Evolutionary conservation across 2,797 vertebrate species (phyloP).

Genomic region (Neosilurus hyrtlii): DNA sequence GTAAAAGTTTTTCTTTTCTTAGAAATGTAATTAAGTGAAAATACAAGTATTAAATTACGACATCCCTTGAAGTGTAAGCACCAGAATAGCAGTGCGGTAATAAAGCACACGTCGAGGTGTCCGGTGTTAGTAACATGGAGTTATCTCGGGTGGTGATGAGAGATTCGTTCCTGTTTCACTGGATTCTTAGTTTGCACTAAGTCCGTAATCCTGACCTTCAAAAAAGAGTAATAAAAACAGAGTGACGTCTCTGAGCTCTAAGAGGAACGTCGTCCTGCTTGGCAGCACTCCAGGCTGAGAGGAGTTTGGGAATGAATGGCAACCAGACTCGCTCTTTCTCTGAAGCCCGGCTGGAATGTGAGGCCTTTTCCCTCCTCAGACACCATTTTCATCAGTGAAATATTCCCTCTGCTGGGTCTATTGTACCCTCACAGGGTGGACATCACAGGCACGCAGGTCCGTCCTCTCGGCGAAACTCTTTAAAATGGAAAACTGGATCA

Average conservation of each 20-base stretch:
- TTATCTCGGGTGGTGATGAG: not conserved
- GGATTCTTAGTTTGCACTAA: not conserved
- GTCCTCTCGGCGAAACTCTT: slow-evolving; percentile 54
- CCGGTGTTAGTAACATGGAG: not conserved
- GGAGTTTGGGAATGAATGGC: slow-evolving; percentile 77
- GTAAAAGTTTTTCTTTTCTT: no score
- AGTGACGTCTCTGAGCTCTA: not conserved
- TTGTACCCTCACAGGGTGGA: slow-evolving; percentile 70
- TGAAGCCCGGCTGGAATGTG: slow-evolving; percentile 80
- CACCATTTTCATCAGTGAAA: slow-evolving; percentile 70
- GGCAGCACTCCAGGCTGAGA: slow-evolving; percentile 75
- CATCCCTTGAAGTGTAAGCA: not conserved
- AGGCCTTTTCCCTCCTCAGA: slow-evolving; percentile 67
- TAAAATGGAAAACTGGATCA: not conserved
- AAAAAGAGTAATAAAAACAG: not conserved
- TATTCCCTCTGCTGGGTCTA: slow-evolving; percentile 74
- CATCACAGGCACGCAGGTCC: slow-evolving; percentile 72
- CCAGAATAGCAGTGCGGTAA: not conserved
- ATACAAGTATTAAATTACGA: not conserved
- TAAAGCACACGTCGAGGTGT: not conserved
- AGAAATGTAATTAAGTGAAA: not conserved
- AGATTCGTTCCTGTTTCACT: not conserved
- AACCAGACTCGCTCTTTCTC: slow-evolving; percentile 71
- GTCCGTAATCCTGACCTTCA: not conserved
- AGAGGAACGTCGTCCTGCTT: slow-evolving; percentile 63